Conservation (phyloP, 2,113 vertebrate genomes). For the Puffinus mauretanicus region DNA sequence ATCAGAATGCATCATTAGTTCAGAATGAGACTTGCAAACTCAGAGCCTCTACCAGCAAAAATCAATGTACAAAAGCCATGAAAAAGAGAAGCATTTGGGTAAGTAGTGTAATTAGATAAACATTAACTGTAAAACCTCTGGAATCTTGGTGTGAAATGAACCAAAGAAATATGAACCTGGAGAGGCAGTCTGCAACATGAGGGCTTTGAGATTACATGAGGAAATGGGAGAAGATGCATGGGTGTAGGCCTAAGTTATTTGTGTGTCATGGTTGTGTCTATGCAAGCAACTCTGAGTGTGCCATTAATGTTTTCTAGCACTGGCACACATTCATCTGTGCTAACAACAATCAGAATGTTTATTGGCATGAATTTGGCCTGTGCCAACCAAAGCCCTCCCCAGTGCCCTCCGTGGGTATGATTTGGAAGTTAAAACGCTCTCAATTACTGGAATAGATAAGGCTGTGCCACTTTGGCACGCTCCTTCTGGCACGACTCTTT, state of each 20-base stretch:
- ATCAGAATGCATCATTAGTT: neutral
- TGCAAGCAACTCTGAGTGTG: neutral
- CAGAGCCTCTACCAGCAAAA: neutral
- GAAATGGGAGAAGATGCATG: rapidly evolving
- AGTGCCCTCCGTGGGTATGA: neutral
- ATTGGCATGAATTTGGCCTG: neutral
- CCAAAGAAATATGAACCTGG: neutral
- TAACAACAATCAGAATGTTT: neutral
- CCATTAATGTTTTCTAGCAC: neutral
- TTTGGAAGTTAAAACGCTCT: neutral
- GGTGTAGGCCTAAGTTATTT: neutral
- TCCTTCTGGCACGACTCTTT: neutral
- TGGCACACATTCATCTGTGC: rapidly evolving
- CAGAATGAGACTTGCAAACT: neutral
- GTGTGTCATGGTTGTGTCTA: neutral
- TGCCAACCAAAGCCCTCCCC: neutral
- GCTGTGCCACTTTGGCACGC: neutral
- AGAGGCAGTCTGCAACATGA: neutral
- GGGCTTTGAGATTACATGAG: neutral
- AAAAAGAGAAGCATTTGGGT: neutral
- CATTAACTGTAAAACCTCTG: neutral
- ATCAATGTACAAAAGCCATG: neutral
- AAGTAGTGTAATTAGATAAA: neutral
- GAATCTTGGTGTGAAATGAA: neutral
- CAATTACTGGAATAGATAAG: neutral